A percentile compares a stretch with the other conserved stretches of the same genome.
Evolutionary conservation across 1,140 invertebrate species (phyloP).

Genomic region (Nasonia vitripennis): DNA sequence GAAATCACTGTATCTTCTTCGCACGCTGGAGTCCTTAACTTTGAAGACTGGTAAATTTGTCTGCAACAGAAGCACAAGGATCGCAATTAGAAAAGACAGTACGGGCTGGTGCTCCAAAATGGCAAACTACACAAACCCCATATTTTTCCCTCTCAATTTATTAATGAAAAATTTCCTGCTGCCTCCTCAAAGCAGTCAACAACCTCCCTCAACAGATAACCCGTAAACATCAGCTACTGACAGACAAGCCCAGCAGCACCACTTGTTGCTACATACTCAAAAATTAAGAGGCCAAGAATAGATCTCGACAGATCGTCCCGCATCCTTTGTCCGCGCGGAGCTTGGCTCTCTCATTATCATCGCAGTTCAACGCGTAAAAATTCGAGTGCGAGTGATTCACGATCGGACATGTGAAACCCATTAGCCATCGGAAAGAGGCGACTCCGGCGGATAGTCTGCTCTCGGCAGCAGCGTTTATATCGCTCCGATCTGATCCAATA

Average conservation of each 20-base stretch:
- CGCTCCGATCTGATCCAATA: conserved; percentile 32
- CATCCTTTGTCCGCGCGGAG: neutral
- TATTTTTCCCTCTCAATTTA: no score
- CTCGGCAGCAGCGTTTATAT: neutral
- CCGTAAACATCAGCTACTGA: neutral
- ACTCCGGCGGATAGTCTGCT: neutral
- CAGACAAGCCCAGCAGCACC: neutral
- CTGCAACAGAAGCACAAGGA: conserved; percentile 77
- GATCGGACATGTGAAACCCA: neutral
- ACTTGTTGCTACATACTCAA: conserved; percentile 41
- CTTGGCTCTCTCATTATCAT: neutral
- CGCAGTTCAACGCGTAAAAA: neutral
- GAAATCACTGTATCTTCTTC: conserved; percentile 99
- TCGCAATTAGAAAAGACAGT: neutral
- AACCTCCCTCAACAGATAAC: no score
- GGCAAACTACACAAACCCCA: no score
- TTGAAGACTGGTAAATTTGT: conserved; percentile 99
- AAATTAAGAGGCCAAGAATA: conserved; percentile 24
- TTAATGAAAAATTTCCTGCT: no score
- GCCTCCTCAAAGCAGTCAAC: no score
- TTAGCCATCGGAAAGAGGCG: neutral
- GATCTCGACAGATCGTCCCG: neutral
- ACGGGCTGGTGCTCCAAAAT: neutral
- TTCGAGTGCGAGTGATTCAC: neutral
- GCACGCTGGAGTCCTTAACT: conserved; percentile 98